Base-by-base conservation (phyloP, 2,113 vertebrate species). In the Taurulus bubalis region DNA sequence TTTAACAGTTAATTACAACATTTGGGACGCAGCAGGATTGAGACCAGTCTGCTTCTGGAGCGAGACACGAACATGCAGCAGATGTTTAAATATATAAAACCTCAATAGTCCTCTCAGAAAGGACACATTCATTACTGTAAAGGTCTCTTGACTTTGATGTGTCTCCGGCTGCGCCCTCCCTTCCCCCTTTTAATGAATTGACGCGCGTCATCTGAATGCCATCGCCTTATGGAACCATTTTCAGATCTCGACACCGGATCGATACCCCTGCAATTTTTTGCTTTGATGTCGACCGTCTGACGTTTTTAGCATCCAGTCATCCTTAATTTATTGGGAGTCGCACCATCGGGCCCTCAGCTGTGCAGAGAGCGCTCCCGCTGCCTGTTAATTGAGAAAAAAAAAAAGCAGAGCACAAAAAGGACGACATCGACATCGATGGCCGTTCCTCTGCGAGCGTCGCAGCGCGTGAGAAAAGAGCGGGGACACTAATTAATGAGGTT, bases 81-180 rank as follows among this genome's bases (percentile, higher is more conserved):
- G 71, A 77, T 86, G 75, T 87, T 84, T 84, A 69, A 82, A 86
- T 42, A 75, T 75, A 83, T 71, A 85, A 68, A 12, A 91, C 73
- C 67, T 51, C 14, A 77, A 79, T 92, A 94, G 92, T 95, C 91
- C 90, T 75, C 80, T 82, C 76, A 84, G 81, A 91, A 93, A 94
- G 90, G 91, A 92, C 91, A 93, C 75, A 90, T 93, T 93, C 93
- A 95, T 95, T 95, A 93, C 77, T 82, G 88, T 89, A 94, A 95
- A 95, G 91, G 93, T 93, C 86, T 53, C 79, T 65, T 84, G 77
- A 82, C 91, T 93, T 92, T 94, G 90, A 95, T 91, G 93, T 88
- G 56, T 51, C 47, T 85, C 85, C 82, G 70, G 70, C 71, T 64
- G 78, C 63, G n/a, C n/a, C 40, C 40, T n/a, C 74, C 53, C 47